Base-by-base conservation (phyloP, 2,797 vertebrate genomes). In the Rhinophrynus dorsalis region DNA sequence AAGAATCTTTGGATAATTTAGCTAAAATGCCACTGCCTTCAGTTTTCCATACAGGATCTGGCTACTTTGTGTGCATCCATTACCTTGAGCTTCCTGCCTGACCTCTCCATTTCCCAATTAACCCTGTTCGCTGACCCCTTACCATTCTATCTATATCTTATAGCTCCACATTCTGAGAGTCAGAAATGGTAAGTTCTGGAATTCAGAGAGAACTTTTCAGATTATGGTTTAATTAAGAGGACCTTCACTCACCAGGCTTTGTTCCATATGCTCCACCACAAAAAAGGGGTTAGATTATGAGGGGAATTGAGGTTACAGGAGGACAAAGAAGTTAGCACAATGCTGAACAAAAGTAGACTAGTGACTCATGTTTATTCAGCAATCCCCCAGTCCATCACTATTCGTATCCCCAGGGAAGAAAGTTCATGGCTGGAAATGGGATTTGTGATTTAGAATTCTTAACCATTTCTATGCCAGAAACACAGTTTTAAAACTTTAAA, bases 291-390 rank as follows among this genome's bases (percentile, higher is more conserved):
- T 3, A 23, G 9, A 52, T 21, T 21, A 32, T 11, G 2, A 44
- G 13, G 24, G 29, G 20, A 32, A 11, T 10, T 11, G 13, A 35
- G 44, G 40, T 51, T 48, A 50, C 1, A 4, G 10, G 12, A 42
- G 15, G 45, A 40, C 5, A 68, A 68, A 40, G 12, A 30, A 51
- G 9, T 20, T 15, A 59, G 50, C 24, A 30, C 35, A 54, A 23
- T n/a, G n/a, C 17, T 55, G 13, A 24, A 12, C 52, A 8, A 52
- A 40, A 40, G 47, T 20, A n/a, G 8, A 58, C 13, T 7, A 37
- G 42, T 27, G 32, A 17, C 6, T 37, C 3, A 37, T 56, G 30
- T 37, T 18, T 21, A 48, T 32, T 27, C 21, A 52, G 21, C 10
- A 13, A 1, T 47, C 7, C 30, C 26, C 15, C 15, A 9, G 10